These are phyloP conservation scores for Eira barbara DNA, from an alignment of 2,113 vertebrate genomes.

Conservation along the genomic window DNA sequence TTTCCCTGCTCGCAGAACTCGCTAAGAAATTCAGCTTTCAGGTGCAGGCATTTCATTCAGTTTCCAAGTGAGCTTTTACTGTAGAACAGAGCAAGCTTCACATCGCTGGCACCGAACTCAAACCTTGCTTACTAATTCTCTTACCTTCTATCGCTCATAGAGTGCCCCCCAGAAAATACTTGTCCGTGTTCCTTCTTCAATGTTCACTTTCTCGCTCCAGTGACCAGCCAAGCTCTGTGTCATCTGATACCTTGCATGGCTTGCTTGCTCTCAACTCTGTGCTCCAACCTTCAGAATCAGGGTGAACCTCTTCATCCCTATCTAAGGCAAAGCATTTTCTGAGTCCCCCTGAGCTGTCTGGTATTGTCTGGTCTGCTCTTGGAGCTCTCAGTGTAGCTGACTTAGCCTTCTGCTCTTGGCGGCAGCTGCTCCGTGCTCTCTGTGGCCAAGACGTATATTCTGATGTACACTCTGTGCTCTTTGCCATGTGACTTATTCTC, in stretches of 20 bases:
- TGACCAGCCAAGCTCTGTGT: neutral
- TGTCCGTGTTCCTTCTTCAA: neutral
- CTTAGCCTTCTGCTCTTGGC: no score
- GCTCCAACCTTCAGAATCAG: neutral
- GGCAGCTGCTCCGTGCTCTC: neutral
- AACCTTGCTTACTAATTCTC: neutral
- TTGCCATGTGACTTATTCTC: neutral
- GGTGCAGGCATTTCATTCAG: neutral
- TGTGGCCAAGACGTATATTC: neutral
- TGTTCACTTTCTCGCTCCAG: neutral
- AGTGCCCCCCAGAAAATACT: neutral
- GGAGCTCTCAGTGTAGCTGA: neutral
- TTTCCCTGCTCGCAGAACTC: neutral
- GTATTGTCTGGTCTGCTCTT: neutral
- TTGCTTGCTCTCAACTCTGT: neutral
- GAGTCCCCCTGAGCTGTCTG: no score
- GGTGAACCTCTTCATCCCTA: neutral
- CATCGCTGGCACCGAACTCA: neutral
- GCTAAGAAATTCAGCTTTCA: neutral
- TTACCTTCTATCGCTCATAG: no score
- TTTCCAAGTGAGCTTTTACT: neutral
- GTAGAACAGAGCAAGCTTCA: neutral
- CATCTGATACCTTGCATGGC: fast-evolving
- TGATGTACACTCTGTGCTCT: neutral
- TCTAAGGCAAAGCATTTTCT: neutral